Evolutionary conservation across 2,113 vertebrate species (phyloP).

Genomic region (Hypomesus transpacificus): DNA sequence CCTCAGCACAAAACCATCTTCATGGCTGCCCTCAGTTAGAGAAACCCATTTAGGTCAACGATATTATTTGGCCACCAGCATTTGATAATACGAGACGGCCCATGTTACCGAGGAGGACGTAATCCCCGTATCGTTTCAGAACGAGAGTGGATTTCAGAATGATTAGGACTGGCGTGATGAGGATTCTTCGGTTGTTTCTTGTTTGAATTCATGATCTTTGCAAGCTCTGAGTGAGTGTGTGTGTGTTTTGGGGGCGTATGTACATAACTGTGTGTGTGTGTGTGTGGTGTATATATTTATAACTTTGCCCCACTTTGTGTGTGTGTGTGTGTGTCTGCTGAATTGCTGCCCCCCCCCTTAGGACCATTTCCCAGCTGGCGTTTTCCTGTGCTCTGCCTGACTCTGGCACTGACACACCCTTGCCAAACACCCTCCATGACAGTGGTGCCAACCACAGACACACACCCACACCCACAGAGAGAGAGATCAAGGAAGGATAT

Average conservation of each 20-base stretch:
- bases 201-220: too few species aligned
- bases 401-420: constrained; percentile 8
- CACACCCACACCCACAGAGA: not conserved
- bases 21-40: not conserved
- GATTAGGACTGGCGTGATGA: too few species aligned
- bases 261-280: not conserved
- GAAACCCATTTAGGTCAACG: constrained; percentile 5
- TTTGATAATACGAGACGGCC: not conserved
- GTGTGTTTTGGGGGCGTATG: not conserved
- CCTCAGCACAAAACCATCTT: not conserved
- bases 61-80: constrained; percentile 1
- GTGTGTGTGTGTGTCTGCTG: not conserved
- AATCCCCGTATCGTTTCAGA: not conserved
- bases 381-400: constrained; percentile 4
- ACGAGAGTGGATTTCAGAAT: not conserved
- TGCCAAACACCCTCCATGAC: not conserved
- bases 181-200: too few species aligned
- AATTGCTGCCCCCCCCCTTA: constrained; percentile 3
- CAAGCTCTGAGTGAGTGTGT: too few species aligned
- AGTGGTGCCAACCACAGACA: not conserved
- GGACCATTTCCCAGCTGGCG: constrained; percentile 25
- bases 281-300: too few species aligned
- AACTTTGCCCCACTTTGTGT: constrained; percentile 13
- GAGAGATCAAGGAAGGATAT: too few species aligned
- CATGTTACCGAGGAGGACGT: not conserved